phyloP scores from a whole-genome alignment of 2,113 vertebrate species.

The Misgurnus mizolepis region DNA sequence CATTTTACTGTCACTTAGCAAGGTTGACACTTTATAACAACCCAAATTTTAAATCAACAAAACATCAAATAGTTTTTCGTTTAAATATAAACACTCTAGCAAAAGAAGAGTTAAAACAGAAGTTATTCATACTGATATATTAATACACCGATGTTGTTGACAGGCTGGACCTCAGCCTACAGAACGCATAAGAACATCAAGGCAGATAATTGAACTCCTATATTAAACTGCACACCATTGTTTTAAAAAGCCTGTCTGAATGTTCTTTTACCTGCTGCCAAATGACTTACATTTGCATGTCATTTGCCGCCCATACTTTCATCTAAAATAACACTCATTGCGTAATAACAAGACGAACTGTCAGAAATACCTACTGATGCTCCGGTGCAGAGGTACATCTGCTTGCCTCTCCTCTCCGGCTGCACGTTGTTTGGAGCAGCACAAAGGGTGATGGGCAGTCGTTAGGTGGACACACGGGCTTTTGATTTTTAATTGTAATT shows the following conservation, averaged over 20 bases:
- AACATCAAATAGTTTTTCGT: no score
- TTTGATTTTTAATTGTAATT: conserved; percentile 92
- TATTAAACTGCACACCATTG: conserved; percentile 40
- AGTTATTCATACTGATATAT: neutral
- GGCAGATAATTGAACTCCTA: conserved; percentile 17
- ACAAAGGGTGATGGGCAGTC: conserved; percentile 55
- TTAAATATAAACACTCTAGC: neutral
- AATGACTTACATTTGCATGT: conserved; percentile 74
- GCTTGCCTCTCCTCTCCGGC: conserved; percentile 63
- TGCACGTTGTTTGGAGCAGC: conserved; percentile 58
- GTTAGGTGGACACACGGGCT: conserved; percentile 78
- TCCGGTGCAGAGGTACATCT: conserved; percentile 66
- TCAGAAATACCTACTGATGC: conserved; percentile 68
- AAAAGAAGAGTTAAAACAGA: neutral
- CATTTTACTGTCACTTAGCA: no score
- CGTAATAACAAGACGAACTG: conserved; percentile 70
- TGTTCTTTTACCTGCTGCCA: conserved; percentile 70
- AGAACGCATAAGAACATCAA: conserved; percentile 25
- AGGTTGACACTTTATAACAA: no score
- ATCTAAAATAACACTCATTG: conserved; percentile 77
- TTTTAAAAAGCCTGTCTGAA: conserved; percentile 40
- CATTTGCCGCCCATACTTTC: conserved; percentile 67
- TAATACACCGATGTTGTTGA: neutral
- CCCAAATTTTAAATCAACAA: no score
- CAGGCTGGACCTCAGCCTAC: conserved; percentile 12